These are phyloP conservation scores for Palythoa grandiflora DNA, from an alignment of 92 coral and sea anemone genomes.

Conservation along the genomic window DNA sequence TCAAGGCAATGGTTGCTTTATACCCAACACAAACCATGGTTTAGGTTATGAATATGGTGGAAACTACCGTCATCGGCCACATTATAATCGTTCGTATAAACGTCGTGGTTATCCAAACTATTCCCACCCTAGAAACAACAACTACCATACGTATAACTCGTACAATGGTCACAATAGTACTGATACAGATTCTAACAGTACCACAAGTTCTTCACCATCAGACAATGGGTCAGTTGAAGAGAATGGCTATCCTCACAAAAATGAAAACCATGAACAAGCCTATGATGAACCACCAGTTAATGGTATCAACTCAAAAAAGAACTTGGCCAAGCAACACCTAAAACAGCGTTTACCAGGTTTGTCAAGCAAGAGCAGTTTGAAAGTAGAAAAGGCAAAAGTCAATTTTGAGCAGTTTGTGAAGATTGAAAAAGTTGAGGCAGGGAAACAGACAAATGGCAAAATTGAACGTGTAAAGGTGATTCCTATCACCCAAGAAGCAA, in stretches of 20 bases:
- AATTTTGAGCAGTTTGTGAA: slow-evolving; percentile 63
- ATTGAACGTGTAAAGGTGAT: slow-evolving; percentile 26
- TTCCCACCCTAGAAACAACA: slow-evolving; percentile 60
- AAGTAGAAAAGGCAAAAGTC: slow-evolving; percentile 35
- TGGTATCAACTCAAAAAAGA: slow-evolving; percentile 12
- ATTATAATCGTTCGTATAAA: slow-evolving; percentile 64
- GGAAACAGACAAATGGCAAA: slow-evolving; percentile 52
- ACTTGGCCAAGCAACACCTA: slow-evolving; percentile 12
- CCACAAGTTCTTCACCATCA: slow-evolving; percentile 76
- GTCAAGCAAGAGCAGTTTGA: slow-evolving; percentile 16
- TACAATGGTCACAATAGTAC: slow-evolving; percentile 43
- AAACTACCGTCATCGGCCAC: slow-evolving; percentile 68
- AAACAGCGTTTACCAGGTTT: slow-evolving; percentile 25
- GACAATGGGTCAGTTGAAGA: slow-evolving; percentile 71
- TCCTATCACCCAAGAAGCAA: slow-evolving; percentile 45
- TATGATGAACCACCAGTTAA: slow-evolving; percentile 3
- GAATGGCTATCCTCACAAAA: slow-evolving; percentile 57
- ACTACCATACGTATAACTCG: slow-evolving; percentile 63
- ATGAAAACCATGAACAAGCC: slow-evolving; percentile 38
- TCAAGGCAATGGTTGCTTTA: slow-evolving; percentile 59
- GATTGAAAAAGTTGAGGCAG: slow-evolving; percentile 44
- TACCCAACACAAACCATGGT: slow-evolving; percentile 61
- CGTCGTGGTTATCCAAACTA: slow-evolving; percentile 67
- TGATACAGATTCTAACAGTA: slow-evolving; percentile 74
- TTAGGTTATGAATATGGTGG: slow-evolving; percentile 64